phyloP scores from a whole-genome alignment of 1,140 invertebrate species.

The Penaeus vannamei region DNA sequence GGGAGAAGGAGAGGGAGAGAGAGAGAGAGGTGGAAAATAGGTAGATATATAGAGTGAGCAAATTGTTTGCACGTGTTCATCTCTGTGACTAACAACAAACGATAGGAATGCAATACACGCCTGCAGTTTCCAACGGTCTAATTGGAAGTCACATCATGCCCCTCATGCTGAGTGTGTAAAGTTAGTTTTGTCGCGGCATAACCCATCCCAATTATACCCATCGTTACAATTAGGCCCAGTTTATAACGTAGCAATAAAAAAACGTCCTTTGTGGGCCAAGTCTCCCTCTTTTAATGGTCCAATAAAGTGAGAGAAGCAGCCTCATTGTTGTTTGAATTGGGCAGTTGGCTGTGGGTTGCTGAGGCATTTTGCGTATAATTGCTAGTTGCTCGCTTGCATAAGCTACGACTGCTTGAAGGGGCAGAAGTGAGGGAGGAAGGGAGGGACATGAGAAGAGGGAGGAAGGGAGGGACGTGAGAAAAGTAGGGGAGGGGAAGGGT shows the following conservation, averaged over 20 bases:
- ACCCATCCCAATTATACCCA: conserved; percentile 31
- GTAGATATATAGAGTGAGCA: background rate
- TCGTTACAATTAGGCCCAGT: conserved; percentile 30
- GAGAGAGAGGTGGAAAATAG: background rate
- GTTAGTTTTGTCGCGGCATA: conserved; percentile 31
- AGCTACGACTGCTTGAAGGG: conserved; percentile 24
- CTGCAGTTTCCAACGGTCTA: too few species aligned
- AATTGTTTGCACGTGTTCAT: background rate
- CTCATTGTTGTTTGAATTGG: conserved; percentile 25
- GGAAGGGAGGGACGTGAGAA: too few species aligned
- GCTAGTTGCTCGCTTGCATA: background rate
- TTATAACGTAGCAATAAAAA: conserved; percentile 34
- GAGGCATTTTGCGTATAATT: conserved; percentile 29
- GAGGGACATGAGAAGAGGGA: background rate
- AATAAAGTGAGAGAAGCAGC: conserved; percentile 29
- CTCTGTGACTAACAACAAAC: too few species aligned
- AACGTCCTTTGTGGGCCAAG: conserved; percentile 28
- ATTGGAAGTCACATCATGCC: conserved; percentile 12
- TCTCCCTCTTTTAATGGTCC: conserved; percentile 31
- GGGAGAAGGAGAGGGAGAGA: background rate
- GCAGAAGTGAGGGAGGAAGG: background rate
- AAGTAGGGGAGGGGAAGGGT: too few species aligned
- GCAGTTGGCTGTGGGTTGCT: conserved; percentile 4
- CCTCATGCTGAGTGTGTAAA: conserved; percentile 1
- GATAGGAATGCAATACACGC: too few species aligned